Evolutionary conservation across 2,797 vertebrate genomes (phyloP), one percentile per base, ranked within the genome.

Genomic region (Todus mexicanus): DNA sequence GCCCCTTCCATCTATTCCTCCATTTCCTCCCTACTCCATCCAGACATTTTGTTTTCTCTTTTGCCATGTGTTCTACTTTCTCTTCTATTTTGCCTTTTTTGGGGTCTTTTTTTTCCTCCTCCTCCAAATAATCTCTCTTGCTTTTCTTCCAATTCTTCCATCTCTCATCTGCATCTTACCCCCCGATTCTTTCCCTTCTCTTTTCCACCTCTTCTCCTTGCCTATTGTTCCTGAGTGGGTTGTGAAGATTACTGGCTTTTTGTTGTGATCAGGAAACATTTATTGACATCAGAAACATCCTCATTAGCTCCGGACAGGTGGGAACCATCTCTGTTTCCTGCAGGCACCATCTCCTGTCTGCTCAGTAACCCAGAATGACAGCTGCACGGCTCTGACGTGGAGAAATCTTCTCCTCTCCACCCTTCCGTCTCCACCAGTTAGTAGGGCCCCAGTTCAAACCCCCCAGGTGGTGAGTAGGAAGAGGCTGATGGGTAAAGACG

Each of bases 301-400:
- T 97, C 96, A 96, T 97, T 97, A 97, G 85, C 95, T 92, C 70
- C 74, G 85, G 93, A 96, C 96, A 97, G 96, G 96, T 97, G 96
- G 96, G 95, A 96, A 96, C 64, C 94, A 95, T 97, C 91, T 94
- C 84, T 43, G 71, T 95, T 84, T 92, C 96, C 96, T 96, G 88
- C 72, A 93, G 95, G 96, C 94, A 95, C 66, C 71, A 14, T 96
- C 94, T 94, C 93, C 85, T 94, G 83, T 85, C 95, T 76, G 48
- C 69, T 77, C 76, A n/a, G 70, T 96, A 96, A 97, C 74, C 77
- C 19, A 33, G 48, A 69, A 33, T 92, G 96, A 97, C 96, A 97
- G 95, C 90, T 80, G 82, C 92, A 84, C 71, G 16, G 91, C 92
- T 96, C 87, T 92, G 91, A 94, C 42, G 57, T 94, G 91, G 66